Conservation (phyloP, 1,140 invertebrate species). For the Homarus americanus region DNA sequence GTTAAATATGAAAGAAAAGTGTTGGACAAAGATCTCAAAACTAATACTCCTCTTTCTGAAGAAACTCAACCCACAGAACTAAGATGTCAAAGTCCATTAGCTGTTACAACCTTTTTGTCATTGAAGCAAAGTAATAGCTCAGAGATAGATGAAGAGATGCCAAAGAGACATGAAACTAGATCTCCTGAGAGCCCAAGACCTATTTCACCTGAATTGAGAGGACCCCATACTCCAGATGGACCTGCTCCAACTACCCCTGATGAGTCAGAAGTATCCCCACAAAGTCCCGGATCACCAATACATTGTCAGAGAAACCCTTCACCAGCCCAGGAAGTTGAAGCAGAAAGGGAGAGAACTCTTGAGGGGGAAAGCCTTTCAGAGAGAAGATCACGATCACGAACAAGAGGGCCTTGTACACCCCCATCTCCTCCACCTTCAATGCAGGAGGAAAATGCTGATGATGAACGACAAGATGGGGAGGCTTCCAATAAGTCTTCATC, state of each 20-base stretch:
- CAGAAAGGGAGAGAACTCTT: neutral
- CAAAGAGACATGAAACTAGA: neutral
- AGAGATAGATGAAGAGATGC: neutral
- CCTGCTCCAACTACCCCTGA: conserved; percentile 51
- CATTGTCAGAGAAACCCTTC: neutral
- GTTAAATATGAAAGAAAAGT: neutral
- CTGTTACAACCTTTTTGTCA: neutral
- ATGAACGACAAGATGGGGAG: conserved; percentile 27
- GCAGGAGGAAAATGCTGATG: conserved; percentile 6
- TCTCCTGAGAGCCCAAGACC: conserved; percentile 21
- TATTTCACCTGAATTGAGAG: conserved; percentile 7
- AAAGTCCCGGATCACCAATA: neutral
- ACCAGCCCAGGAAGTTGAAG: neutral
- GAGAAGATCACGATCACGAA: conserved; percentile 6
- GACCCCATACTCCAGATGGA: conserved; percentile 52
- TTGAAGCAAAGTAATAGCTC: neutral
- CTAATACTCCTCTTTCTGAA: neutral
- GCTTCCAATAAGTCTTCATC: neutral
- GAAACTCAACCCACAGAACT: neutral
- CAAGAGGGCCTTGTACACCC: conserved; percentile 53
- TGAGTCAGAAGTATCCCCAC: neutral
- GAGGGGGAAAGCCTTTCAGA: neutral
- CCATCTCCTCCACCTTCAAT: conserved; percentile 29
- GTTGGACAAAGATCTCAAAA: neutral
- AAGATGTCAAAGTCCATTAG: neutral